Base-by-base conservation (phyloP, 1,140 invertebrate genomes). In the Heterodera carotae region DNA sequence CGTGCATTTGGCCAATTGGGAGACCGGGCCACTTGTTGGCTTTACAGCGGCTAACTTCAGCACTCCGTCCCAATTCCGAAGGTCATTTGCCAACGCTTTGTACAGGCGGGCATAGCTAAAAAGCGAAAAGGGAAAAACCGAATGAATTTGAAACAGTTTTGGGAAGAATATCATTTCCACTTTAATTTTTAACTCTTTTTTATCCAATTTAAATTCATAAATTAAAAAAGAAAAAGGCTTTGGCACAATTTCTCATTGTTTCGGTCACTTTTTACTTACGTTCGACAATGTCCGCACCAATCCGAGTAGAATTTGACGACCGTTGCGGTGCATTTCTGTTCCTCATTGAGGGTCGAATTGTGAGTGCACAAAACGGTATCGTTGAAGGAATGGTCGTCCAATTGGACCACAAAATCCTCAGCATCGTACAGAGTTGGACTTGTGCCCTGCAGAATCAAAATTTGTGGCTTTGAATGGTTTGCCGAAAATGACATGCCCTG, bases 351-450 rank as follows among this genome's bases (percentile, higher is more conserved):
- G 10, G 25, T 6, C 69, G 39, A 73, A 15, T 31, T 76, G 39
- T 80, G 73, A 15, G 29, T 36, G 67, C 86, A 85, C 74, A 80
- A 88, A 34, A 87, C 69, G 12, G 85, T 87, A 31, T 87, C 85
- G 72, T 87, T 88, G 78, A 87, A 87, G 53, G 85, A 77, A 10
- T 70, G 34, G 25, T 86, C 86, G 70, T 87, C 85, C 18, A 87
- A 73, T 69, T 87, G 85, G 18, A 87, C 69, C n/a, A 87, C 83
- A 5, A 72, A 67, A 75, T 86, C 81, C 31, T 72, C 31, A 15
- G 69, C 73, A 48, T 88, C 84, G 62, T 87, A 87, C 31, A 87
- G 76, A 36, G 85, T 88, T 25, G 86, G 85, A 71, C 87, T 87
- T 22, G 76, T 76, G 34, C 86, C 86, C 67, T 88, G 25, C 62